A percentile compares a stretch with the other conserved stretches of the same genome.
Evolutionary conservation across 2,797 vertebrate genomes (phyloP).

Genomic region (Syngnathus acus): DNA sequence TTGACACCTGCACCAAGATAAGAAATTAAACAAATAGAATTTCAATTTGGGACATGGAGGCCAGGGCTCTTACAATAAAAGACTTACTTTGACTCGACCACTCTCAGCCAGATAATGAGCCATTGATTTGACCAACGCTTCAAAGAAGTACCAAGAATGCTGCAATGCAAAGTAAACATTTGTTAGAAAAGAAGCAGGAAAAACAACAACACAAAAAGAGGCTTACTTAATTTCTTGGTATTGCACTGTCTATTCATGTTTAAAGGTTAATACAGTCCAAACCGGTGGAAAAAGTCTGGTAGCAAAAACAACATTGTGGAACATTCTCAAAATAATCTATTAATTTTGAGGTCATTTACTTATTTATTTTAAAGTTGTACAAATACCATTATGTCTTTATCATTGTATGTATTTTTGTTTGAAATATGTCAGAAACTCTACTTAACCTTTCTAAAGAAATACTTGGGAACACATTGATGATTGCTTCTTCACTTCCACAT

Average conservation of each 20-base stretch:
- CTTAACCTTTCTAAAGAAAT: too few relatives aligned
- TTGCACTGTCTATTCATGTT: neutral
- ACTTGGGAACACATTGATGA: neutral
- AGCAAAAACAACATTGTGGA: neutral
- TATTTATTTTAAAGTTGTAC: too few relatives aligned
- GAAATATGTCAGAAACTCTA: too few relatives aligned
- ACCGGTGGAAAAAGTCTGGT: neutral
- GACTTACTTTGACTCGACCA: slow-evolving; percentile 85
- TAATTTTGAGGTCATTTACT: too few relatives aligned
- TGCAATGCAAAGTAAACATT: slow-evolving; percentile 47
- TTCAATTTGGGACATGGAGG: neutral
- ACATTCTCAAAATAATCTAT: too few relatives aligned
- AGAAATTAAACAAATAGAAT: neutral
- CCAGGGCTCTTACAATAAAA: neutral
- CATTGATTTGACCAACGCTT: slow-evolving; percentile 94
- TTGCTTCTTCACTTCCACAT: neutral
- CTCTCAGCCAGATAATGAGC: slow-evolving; percentile 90
- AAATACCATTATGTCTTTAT: neutral
- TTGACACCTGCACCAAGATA: slow-evolving; percentile 68
- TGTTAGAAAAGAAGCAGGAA: neutral
- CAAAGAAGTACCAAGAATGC: slow-evolving; percentile 99
- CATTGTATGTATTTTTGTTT: neutral
- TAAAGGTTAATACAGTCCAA: neutral
- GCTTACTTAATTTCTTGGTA: neutral
- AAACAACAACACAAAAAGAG: neutral